Base-by-base conservation (phyloP, 1,140 invertebrate genomes). In the Phymorhynchus buccinoides region DNA sequence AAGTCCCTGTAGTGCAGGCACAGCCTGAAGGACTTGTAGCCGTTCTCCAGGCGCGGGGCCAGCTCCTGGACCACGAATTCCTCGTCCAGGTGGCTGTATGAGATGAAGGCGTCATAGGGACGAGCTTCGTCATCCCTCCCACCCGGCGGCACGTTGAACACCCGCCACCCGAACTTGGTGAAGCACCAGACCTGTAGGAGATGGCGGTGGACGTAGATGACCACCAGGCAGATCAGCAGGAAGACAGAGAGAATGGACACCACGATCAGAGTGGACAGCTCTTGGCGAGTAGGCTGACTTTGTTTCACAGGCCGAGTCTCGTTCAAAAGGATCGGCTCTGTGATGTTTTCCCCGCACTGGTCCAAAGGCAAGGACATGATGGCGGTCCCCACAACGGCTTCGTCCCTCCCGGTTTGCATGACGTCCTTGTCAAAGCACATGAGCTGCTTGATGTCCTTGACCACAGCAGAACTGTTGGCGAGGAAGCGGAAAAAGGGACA, bases 1-100 rank as follows among this genome's bases (percentile, higher is more conserved):
- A 90, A 89, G 77, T 91, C 89, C 32, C 90, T 56, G 62, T 89
- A 89, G 80, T 90, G 88, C 39, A 90, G 85, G 86, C 90, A 91
- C n/a, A 91, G 86, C 41, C 86, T 88, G 85, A 87, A 91, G 62
- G 75, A 84, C 30, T 87, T 87, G 37, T 87, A 85, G 16, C 86
- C 85, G 22, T 86, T 89, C 84, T 91, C 90, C 6, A 91, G 85
- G 30, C 85, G 62, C 7, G 89, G 90, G n/a, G 89, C 83, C 56
- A 91, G 86, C 78, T 90, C 86, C 41, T 85, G 86, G 1, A 89
- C 84, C 16, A 91, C 88, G 52, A 89, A 91, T 1, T 89, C 81
- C 56, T 89, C 87, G 83, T 91, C 89, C 52, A 87, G 86, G 71
- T 87, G 86, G 77, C 89, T 91, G 62, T 89, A 90, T 1, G 89